Base-by-base conservation (phyloP, 2,888 invertebrate genomes). In the Allygus modestus region DNA sequence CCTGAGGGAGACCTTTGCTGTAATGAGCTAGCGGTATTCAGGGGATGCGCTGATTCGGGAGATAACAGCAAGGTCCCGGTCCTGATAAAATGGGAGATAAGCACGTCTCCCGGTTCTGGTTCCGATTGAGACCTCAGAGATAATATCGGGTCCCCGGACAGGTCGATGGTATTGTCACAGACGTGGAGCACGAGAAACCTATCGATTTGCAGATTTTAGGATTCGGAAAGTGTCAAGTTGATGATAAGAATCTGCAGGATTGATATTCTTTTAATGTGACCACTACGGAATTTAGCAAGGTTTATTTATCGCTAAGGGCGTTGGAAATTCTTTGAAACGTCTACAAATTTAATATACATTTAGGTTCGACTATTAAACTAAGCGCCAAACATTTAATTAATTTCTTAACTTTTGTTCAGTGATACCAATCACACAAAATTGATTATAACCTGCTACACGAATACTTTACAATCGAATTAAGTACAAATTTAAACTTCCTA, bases 21-120 rank as follows among this genome's bases (percentile, higher is more conserved):
- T 58, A 58, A 58, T 58, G 58, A 58, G 58, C 23, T 58, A 58
- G 58, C 23, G 58, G 58, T 58, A 58, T 58, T 58, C 58, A 58
- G 23, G 51, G 58, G 58, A 23, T 58, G 58, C 58, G 12, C 58
- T 58, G 58, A 58, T 58, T 23, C 23, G 2, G 20, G 23, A n/a
- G 58, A 58, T 58, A 58, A 23, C 1, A 12, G n/a, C 7, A 12
- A 1, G 2, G 11, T 17, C 58, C 20, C 58, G 2, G n/a, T 1
- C 2, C 58, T 23, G 58, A 51, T 58, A 58, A 58, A 11, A 23
- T 7, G n/a, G n/a, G n/a, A 23, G 58, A 58, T 58, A 58, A 58
- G 23, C 20, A 23, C 23, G 58, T 23, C 20, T 20, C 46, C 7
- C 46, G 58, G 23, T 2, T 2, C 2, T n/a, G 2, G 51, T 51